Percentiles rank a stretch among this genome's conserved stretches.
These are phyloP conservation scores for Entomobrya multifasciata DNA, from an alignment of 2,888 invertebrate species.

Conservation along the genomic window DNA sequence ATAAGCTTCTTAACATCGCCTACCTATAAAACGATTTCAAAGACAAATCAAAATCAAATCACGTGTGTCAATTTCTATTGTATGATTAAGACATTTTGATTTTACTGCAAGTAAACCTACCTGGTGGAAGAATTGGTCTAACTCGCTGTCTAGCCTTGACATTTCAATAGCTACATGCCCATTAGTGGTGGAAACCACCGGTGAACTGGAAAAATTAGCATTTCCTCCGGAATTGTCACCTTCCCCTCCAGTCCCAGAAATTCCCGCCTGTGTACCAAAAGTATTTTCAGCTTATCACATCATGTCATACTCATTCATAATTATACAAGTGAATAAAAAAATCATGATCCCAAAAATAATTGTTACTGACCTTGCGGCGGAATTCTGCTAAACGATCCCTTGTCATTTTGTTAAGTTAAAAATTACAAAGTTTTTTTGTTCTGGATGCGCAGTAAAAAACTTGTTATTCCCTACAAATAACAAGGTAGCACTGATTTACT, in stretches of 20 bases:
- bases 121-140: constrained; percentile 77
- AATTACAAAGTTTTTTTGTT: too few relatives aligned
- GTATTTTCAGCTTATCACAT: neutral
- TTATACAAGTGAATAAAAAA: too few relatives aligned
- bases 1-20: constrained; percentile 81
- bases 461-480: too few relatives aligned
- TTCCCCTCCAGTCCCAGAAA: constrained; percentile 61
- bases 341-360: neutral
- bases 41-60: neutral
- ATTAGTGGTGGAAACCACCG: constrained; percentile 40
- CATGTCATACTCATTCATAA: too few relatives aligned
- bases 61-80: too few relatives aligned
- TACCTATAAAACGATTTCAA: constrained; percentile 80
- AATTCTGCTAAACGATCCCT: constrained; percentile 77
- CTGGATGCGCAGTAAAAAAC: too few relatives aligned
- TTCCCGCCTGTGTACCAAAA: constrained; percentile 42
- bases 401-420: constrained; percentile 57
- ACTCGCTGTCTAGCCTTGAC: constrained; percentile 72
- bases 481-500: too few relatives aligned
- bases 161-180: constrained; percentile 76
- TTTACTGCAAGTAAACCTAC: constrained; percentile 39
- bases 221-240: neutral
- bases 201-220: too few relatives aligned
- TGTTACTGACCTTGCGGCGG: constrained; percentile 67
- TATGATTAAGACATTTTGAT: neutral